Base-by-base conservation (phyloP, 2,797 vertebrate genomes). In the Syndactyla subalaris region DNA sequence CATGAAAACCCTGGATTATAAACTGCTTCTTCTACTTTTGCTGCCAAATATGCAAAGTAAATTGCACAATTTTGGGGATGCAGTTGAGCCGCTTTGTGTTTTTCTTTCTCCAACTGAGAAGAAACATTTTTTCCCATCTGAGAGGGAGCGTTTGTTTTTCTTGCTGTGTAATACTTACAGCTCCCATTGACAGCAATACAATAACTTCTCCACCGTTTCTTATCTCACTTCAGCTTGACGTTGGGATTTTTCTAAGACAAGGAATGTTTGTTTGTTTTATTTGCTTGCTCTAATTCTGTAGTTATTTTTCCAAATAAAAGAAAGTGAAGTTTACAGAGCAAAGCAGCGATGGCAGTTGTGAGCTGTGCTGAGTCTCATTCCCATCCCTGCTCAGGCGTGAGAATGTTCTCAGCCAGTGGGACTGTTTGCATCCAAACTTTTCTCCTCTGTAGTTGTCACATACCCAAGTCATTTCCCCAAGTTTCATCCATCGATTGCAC, bases 31-130 rank as follows among this genome's bases (percentile, higher is more conserved):
- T 87, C 96, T 89, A 82, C 96, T 96, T 97, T 91, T 82, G 77
- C 86, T 96, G 96, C 96, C 96, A 97, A 95, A 93, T 96, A 96
- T 94, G 93, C 94, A 95, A 93, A 97, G 88, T 87, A 63, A 93
- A 89, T 97, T 97, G 88, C 95, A 94, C 94, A 97, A 95, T 95
- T 81, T 82, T 89, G 45, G 77, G 81, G 96, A 87, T 93, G 95
- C 77, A 94, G 92, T 93, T 79, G 88, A 93, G 72, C 88, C 1
- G 2, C 91, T 91, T 87, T 71, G 49, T 95, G 90, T 93, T 96
- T 94, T 94, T 80, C 86, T 94, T 96, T 92, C 95, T 93, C 88
- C 80, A 92, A 76, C n/a, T 29, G 71, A 94, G 88, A 89, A 93
- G 92, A 95, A 96, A 85, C 57, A 65, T 92, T 93, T 81, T 93